These are phyloP conservation scores for Manis crassicaudata DNA, from an alignment of 2,797 vertebrate genomes.

Conservation along the genomic window DNA sequence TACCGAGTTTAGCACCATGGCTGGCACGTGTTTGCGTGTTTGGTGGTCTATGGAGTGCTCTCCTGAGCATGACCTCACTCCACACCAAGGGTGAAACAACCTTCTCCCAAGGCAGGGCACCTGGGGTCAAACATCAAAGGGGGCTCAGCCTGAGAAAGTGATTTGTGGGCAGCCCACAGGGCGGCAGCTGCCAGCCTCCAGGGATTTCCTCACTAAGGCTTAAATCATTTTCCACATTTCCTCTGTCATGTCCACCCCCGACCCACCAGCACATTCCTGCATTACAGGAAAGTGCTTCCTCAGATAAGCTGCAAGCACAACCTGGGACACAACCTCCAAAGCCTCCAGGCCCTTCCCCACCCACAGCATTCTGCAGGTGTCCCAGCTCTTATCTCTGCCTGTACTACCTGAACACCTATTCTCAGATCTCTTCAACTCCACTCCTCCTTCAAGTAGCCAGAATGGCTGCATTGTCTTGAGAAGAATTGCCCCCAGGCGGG, in stretches of 20 bases:
- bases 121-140: background rate
- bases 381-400: background rate
- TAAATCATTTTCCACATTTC: background rate
- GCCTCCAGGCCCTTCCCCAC: rapidly evolving
- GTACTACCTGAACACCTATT: background rate
- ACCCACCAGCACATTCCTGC: background rate
- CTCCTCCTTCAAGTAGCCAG: background rate
- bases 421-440: conserved; percentile 53
- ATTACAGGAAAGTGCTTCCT: background rate
- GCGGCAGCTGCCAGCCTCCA: background rate
- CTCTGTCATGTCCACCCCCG: background rate
- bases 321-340: background rate
- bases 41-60: rapidly evolving
- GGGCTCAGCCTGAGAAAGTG: background rate
- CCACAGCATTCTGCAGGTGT: rapidly evolving
- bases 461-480: background rate
- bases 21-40: rapidly evolving
- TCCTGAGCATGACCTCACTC: background rate
- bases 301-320: background rate
- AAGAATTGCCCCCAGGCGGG: background rate
- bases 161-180: background rate
- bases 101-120: background rate
- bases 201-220: background rate
- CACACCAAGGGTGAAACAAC: background rate
- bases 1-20: background rate